A percentile compares a stretch with the other conserved stretches of the same genome.
These are phyloP conservation scores for Phortica okadai DNA, from an alignment of 2,888 invertebrate genomes.

Conservation along the genomic window DNA sequence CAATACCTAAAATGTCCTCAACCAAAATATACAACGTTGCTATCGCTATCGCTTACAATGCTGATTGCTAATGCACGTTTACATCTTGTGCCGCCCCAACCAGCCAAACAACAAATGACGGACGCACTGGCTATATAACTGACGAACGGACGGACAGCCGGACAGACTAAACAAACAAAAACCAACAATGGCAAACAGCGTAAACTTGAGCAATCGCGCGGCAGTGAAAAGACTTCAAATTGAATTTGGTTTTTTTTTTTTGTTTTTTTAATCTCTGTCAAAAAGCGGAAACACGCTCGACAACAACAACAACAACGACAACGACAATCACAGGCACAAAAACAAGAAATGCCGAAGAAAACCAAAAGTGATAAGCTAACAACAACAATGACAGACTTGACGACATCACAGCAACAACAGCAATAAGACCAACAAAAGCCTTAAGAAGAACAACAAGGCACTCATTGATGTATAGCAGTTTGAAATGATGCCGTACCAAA, in stretches of 20 bases:
- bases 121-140: no score
- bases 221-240: neutral
- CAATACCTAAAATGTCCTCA: slow-evolving; percentile 15
- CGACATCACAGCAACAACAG: neutral
- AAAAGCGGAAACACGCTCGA: slow-evolving; percentile 64
- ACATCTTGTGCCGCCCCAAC: neutral
- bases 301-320: slow-evolving; percentile 40
- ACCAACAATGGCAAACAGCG: neutral
- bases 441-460: neutral
- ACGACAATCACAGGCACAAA: neutral
- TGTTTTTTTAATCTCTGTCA: slow-evolving; percentile 57
- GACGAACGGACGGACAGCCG: slow-evolving; percentile 29
- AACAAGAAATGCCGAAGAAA: slow-evolving; percentile 13
- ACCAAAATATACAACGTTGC: neutral
- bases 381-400: slow-evolving; percentile 21
- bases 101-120: no score
- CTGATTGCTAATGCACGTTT: slow-evolving; percentile 6
- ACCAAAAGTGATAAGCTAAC: slow-evolving; percentile 16
- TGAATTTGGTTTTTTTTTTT: neutral
- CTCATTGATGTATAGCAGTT: slow-evolving; percentile 17
- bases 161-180: slow-evolving; percentile 33
- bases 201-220: neutral
- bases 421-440: neutral
- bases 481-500: neutral
- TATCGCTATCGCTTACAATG: neutral